Base-by-base conservation (phyloP, 1,140 invertebrate species). In the Drosophila nasuta region DNA sequence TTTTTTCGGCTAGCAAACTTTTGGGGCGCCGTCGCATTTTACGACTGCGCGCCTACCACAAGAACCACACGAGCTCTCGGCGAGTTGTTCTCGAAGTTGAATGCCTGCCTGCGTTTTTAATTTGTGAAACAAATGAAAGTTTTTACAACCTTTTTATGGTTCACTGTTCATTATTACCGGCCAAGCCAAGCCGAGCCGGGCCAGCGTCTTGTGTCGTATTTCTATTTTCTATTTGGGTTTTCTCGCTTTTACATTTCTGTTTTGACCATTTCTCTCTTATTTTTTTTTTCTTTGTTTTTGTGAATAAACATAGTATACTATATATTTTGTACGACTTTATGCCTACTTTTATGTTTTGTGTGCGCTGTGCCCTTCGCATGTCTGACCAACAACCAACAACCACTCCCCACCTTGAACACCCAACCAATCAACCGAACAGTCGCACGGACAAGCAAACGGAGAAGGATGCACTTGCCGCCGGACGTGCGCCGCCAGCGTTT, bases 401-500 rank as follows among this genome's bases (percentile, higher is more conserved):
- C 6, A 7, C 35, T 3, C 10, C 8, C 64, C 30, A 60, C 57
- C 33, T 7, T 33, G 33, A 1, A 41, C 49, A 63, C 62, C 62
- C 82, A 95, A 63, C 60, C 54, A 62, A 48, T 33, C 46, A 56
- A 62, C 76, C 52, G 81, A 95, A 94, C 93, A 96, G 96, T 77
- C 93, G 96, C 49, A 95, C 95, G 70, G 95, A 96, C 80, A 95
- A 95, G 92, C 94, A 95, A 87, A 94, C 94, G 30, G 93, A 94
- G 81, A 93, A 92, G 83, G 93, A 96, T 93, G 93, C 94, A 91
- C 94, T 93, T 65, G 93, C 94, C 73, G 93, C 94, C 56, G 91
- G 93, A 54, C 94, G 95, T 52, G 94, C 96, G 13, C 96, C 97
- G 54, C 97, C 97, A 38, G 94, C 95, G 45, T 98, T 99, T 90